phyloP scores from a whole-genome alignment of 2,113 vertebrate genomes.

The Carassius gibelio region DNA sequence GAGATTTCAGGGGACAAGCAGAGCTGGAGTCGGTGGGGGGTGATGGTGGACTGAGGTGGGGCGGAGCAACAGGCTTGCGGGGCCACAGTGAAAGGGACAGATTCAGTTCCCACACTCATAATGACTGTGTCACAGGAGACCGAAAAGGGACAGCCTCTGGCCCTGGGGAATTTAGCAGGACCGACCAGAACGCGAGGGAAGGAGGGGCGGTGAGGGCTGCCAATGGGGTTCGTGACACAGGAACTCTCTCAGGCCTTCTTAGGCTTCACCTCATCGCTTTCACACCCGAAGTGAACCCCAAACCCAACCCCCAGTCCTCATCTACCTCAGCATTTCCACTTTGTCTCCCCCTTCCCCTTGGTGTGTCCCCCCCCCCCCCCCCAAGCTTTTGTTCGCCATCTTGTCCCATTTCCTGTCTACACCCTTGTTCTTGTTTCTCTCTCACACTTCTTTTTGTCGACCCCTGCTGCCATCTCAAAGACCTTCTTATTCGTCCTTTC shows the following conservation, averaged over 20 bases:
- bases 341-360: conserved; percentile 55
- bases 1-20: conserved; percentile 51
- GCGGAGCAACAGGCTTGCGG: conserved; percentile 57
- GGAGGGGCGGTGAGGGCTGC: conserved; percentile 69
- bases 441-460: conserved; percentile 50
- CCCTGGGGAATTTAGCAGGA: conserved; percentile 70
- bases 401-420: conserved; percentile 68
- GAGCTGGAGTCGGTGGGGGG: conserved; percentile 43
- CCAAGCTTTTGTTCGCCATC: conserved; percentile 66
- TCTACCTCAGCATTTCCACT: conserved; percentile 46
- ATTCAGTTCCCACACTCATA: conserved; percentile 85
- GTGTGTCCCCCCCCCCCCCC: conserved; percentile 57
- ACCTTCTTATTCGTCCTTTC: conserved; percentile 44
- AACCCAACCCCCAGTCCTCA: conserved; percentile 46
- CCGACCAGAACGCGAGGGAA: conserved; percentile 57
- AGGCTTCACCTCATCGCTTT: conserved; percentile 69
- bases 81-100: conserved; percentile 66
- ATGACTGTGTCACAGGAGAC: conserved; percentile 83
- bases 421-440: conserved; percentile 35
- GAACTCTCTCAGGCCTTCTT: conserved; percentile 72
- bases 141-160: conserved; percentile 78
- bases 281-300: conserved; percentile 71
- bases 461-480: conserved; percentile 56
- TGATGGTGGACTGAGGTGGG: conserved; percentile 45
- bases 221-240: conserved; percentile 70